Percentiles rank a stretch among this genome's conserved stretches.
Evolutionary conservation across 1,140 invertebrate species (phyloP).

Genomic region (Zaprionus tsacasi): DNA sequence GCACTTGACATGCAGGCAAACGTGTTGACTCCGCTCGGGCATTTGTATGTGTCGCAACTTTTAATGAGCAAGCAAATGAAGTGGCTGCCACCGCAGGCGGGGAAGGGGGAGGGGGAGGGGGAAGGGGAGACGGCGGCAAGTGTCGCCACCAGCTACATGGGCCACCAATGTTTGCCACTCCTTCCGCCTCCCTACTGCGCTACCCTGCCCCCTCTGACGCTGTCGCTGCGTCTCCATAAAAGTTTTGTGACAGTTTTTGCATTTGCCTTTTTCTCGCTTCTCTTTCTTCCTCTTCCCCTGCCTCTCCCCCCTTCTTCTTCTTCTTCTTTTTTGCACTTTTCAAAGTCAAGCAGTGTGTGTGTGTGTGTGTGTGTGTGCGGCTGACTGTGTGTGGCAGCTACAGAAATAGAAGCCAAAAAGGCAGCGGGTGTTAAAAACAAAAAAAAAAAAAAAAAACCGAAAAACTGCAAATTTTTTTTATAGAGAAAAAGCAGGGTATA

Average conservation of each 20-base stretch:
- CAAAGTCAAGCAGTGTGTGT: conserved; percentile 34
- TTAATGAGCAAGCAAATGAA: conserved; percentile 70
- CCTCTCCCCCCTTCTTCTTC: neutral
- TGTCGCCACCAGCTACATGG: conserved; percentile 34
- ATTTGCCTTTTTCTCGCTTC: conserved; percentile 39
- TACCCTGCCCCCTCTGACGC: no score
- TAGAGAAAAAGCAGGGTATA: conserved; percentile 30
- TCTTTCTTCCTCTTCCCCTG: conserved; percentile 19
- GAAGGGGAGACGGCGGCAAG: neutral
- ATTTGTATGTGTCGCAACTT: conserved; percentile 79
- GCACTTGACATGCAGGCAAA: conserved; percentile 76
- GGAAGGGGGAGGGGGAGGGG: conserved; percentile 31
- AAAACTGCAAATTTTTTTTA: conserved; percentile 52
- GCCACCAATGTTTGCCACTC: conserved; percentile 42
- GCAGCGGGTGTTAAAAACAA: conserved; percentile 28
- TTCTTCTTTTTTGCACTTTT: conserved; percentile 38
- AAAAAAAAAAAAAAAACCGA: conserved; percentile 27
- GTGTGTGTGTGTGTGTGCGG: conserved; percentile 21
- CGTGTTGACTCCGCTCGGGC: conserved; percentile 66
- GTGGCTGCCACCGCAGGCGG: conserved; percentile 55
- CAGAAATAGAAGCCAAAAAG: conserved; percentile 38
- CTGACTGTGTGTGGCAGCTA: conserved; percentile 21
- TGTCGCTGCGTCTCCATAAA: conserved; percentile 63
- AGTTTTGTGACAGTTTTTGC: conserved; percentile 70
- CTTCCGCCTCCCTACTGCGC: neutral